Base-by-base conservation (phyloP, 2,113 vertebrate genomes). In the Mesocricetus auratus region DNA sequence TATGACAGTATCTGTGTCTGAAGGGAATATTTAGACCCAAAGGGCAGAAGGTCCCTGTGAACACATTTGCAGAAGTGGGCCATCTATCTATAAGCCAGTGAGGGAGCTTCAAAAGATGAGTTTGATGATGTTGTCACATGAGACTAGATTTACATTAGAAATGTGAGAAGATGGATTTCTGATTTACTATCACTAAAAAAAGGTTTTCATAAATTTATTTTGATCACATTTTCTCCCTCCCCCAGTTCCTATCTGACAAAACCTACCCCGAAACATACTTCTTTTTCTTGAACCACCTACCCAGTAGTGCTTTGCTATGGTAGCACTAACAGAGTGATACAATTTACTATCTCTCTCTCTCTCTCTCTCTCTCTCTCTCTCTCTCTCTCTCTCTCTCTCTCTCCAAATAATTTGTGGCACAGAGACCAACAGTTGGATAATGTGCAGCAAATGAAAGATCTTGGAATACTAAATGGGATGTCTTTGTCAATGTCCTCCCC, bases 121-220 rank as follows among this genome's bases (percentile, higher is more conserved):
- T 45, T 2, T 86, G 15, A 19, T 19, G 73, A 33, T 3, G 21
- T 1, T 2, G 39, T 78, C 21, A 86, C 64, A 68, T 68, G 12
- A 6, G 2, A 86, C 33, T 79, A 22, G 29, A 81, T 58, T 87
- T 77, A 53, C 26, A 88, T 36, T 26, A 77, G 39, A 86, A 73
- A 33, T 91, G 29, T 79, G 15, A 93, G 36, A 92, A 96, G 64
- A 93, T n/a, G 33, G 45, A 81, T 66, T 87, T 62, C 42, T 92
- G n/a, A 21, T 75, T 83, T 62, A 36, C 75, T 77, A 19, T 21
- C 64, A 66, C 36, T 83, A 42, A 83, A 75, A 24, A 24, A 42
- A 19, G 19, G 7, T 29, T 39, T 62, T 62, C 22, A 39, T 62
- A 42, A 29, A 10, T 42, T 19, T 62, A 19, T 83, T 83, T 62